Evolutionary conservation across 2,113 vertebrate species (phyloP), one percentile per base, ranked within the genome.

Genomic region (Rhinopithecus roxellana): DNA sequence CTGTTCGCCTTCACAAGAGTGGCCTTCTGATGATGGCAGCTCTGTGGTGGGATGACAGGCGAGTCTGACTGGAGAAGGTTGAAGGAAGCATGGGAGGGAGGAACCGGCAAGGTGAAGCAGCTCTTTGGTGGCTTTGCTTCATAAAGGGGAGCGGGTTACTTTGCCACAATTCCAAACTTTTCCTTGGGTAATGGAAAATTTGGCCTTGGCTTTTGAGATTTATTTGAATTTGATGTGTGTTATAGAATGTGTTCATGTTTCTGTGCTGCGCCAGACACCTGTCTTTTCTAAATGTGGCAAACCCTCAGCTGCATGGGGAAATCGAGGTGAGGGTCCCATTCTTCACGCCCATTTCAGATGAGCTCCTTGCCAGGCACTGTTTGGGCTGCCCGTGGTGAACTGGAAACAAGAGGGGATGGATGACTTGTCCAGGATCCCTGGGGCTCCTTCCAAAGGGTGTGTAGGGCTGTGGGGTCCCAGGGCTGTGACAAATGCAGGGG

Each of bases 131-230:
- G 48, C 17, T 67, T 11, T 55, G 57, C 16, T n/a, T 12, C 45
- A 1, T 0, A 1, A 17, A 1, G 40, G 77, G 27, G 40, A 64
- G 5, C 64, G 12, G 40, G 0, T 2, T 4, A 2, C 40, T 64
- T 43, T 27, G 18, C 59, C 38, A 6, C 35, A 1, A 2, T 1
- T 52, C 27, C 38, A 2, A 0, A 7, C 11, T 45, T 45, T 20
- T 25, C 5, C 64, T 20, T 4, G 40, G 4, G 5, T 14, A 2
- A 0, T 13, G 5, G 57, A 8, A 16, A 57, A 1, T 0, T 6
- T 30, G 23, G 5, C 13, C 0, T 48, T 45, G 45, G 16, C 30
- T 52, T 13, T 27, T 16, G 8, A 52, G 59, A 5, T 1, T 14
- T 45, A 2, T 2, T 27, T 38, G 27, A 30, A 16, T 32, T 48